Conservation (phyloP, 2,888 invertebrate species). For the Lepidochrysops patricia region DNA sequence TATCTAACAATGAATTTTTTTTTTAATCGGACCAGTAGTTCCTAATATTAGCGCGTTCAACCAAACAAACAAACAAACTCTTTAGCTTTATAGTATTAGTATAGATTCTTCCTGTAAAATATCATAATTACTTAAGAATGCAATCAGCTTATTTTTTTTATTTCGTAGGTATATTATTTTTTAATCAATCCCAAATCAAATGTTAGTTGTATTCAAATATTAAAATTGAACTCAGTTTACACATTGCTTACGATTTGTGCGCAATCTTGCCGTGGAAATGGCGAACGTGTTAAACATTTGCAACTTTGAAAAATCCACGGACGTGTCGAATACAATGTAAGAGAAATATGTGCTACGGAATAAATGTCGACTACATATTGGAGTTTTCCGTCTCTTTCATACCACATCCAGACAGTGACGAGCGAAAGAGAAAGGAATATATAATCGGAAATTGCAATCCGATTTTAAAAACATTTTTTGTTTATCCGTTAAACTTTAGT, state of each 20-base stretch:
- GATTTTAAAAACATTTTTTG: background rate
- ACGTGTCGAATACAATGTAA: background rate
- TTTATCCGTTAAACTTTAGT: too few relatives aligned
- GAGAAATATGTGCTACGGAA: background rate
- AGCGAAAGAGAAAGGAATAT: background rate
- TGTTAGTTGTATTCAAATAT: background rate
- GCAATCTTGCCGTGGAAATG: background rate
- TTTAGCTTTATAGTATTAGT: too few relatives aligned
- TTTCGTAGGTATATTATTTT: too few relatives aligned
- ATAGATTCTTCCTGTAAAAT: too few relatives aligned
- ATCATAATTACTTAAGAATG: too few relatives aligned
- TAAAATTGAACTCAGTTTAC: background rate
- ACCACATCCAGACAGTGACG: background rate
- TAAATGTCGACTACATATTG: background rate
- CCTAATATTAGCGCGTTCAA: too few relatives aligned
- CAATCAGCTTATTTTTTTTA: too few relatives aligned
- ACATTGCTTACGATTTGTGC: background rate
- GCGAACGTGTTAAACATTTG: slow-evolving; percentile 4
- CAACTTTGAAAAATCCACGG: slow-evolving; percentile 5
- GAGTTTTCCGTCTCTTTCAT: background rate
- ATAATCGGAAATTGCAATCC: background rate
- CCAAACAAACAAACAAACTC: too few relatives aligned
- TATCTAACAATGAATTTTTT: too few relatives aligned
- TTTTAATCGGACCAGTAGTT: too few relatives aligned
- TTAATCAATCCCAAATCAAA: background rate